phyloP scores from a whole-genome alignment of 2,113 vertebrate genomes.

The Atrichornis clamosus region DNA sequence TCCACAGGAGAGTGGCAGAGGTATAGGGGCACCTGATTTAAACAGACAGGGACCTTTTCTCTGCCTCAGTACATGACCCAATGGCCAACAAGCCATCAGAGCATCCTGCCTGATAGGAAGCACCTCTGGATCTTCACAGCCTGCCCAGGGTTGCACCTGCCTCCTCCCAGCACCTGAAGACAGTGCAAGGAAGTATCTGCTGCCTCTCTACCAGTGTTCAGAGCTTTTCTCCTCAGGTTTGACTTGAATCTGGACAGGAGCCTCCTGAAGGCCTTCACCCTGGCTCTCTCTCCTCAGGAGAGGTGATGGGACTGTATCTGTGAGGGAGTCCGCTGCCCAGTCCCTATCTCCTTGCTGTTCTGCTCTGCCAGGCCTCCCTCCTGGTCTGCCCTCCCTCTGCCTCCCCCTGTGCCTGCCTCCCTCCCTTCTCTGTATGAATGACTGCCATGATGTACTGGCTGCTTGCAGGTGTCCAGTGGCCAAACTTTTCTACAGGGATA shows the following conservation, averaged over 20 bases:
- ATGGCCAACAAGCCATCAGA: background rate
- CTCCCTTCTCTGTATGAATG: background rate
- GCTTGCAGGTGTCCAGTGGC: background rate
- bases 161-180: background rate
- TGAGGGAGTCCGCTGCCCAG: too few species aligned
- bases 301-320: accelerated
- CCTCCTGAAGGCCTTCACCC: background rate
- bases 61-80: accelerated
- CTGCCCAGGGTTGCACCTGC: background rate
- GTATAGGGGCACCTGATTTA: background rate
- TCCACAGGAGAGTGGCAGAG: background rate
- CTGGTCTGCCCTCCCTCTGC: background rate
- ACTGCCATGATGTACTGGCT: background rate
- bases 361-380: background rate
- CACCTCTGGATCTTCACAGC: background rate
- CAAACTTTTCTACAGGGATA: background rate
- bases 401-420: background rate
- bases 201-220: background rate
- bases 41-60: background rate
- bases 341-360: accelerated
- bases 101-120: background rate
- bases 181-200: background rate
- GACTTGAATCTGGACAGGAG: background rate
- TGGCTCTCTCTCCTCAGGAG: background rate
- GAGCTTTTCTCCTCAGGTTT: background rate